Base-by-base conservation (phyloP, 2,113 vertebrate species). In the Pleuronectes platessa region DNA sequence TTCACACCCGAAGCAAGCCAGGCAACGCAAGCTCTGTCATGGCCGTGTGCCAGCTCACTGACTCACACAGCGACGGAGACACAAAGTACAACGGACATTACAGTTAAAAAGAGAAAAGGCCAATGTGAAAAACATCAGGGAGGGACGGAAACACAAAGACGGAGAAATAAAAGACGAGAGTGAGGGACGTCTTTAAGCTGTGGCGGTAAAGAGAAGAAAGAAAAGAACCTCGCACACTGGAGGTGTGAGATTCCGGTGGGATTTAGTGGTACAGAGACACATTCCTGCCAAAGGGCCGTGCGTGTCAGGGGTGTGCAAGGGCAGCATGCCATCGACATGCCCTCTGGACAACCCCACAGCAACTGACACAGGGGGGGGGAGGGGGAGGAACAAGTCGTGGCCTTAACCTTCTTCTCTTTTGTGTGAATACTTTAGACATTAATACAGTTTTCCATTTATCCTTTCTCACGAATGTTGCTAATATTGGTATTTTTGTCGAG, bases 241-340 rank as follows among this genome's bases (percentile, higher is more conserved):
- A 81, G 87, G 90, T 92, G 92, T 86, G 79, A 93, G 79, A 95
- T 93, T 91, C 90, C 89, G 83, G 60, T 20, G 23, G 79, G 86
- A 84, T 90, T 91, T 85, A 82, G 70, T 83, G 79, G 84, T 71
- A 68, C 72, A 61, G 26, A 76, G 71, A 66, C 71, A 84, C 87
- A 93, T 92, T 92, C 89, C 90, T 89, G 82, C 83, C 72, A 79
- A 79, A 77, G 84, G 88, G 75, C 85, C n/a, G 81, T 87, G 87
- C 85, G 85, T 88, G 86, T 84, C 68, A 62, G 75, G 86, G 14
- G 84, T 82, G 83, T 80, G 84, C 31, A 67, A 66, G 81, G 77
- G 81, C 71, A 59, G 58, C 73, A 71, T 87, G 86, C 84, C 88
- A 84, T 61, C 74, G 53, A 73, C 63, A 74, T 88, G 89, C 79